Evolutionary conservation across 1,140 invertebrate genomes (phyloP), one percentile per base, ranked within the genome.

Genomic region (Microvelia longipes): DNA sequence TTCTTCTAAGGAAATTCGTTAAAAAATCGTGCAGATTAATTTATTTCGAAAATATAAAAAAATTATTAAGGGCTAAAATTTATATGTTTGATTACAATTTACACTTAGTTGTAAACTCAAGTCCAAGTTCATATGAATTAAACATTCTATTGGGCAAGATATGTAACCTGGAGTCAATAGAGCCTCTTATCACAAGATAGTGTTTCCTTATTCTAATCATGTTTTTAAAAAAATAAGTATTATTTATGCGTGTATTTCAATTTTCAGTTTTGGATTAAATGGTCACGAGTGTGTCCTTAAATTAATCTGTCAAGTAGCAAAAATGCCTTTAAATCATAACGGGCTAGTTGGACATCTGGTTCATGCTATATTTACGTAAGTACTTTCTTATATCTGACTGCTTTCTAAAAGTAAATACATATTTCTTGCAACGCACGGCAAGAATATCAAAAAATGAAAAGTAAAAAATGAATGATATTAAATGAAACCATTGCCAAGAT

Each of bases 221-320:
- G n/a, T n/a, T n/a, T n/a, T n/a, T n/a, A n/a, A n/a, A n/a, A n/a
- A n/a, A n/a, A n/a, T n/a, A n/a, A n/a, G n/a, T n/a, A n/a, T n/a
- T n/a, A n/a, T n/a, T n/a, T n/a, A n/a, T n/a, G n/a, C n/a, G n/a
- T n/a, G n/a, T n/a, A n/a, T n/a, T n/a, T n/a, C n/a, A n/a, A n/a
- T n/a, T 64, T 71, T 25, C 35, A 73, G 70, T 63, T 68, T 70
- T 60, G 66, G 68, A 13, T 63, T 69, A 13, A 68, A 71, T 65
- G 73, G 71, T 5, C 1, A 70, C 11, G 68, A 71, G 28, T 74
- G 73, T 67, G 24, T 73, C 26, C 30, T 74, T 19, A 71, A 68
- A 68, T 28, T 69, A 1, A 73, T 74, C 27, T 74, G 73, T 69
- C 71, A 74, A 50, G 62, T 74, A 15, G 67, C 70, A 19, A 66